Base-by-base conservation (phyloP, 1,140 invertebrate genomes). In the Drosophila seguyi region DNA sequence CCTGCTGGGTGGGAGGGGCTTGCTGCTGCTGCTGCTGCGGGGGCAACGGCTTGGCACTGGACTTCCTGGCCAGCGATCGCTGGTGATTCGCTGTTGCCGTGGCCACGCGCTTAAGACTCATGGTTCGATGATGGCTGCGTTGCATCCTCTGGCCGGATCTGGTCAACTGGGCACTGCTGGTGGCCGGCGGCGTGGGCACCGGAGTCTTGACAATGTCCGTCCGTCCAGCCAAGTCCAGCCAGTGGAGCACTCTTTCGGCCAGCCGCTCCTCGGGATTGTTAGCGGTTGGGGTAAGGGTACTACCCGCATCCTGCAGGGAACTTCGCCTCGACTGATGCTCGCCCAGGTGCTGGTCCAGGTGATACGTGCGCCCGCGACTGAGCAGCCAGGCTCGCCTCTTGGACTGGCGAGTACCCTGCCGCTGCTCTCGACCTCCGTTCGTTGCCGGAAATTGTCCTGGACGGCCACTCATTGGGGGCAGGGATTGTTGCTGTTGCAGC, bases 171-270 rank as follows among this genome's bases (percentile, higher is more conserved):
- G 85, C 68, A 38, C 72, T 78, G 48, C 48, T 75, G 10, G 42
- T 68, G 0, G 34, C 27, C 2, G 74, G 38, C 22, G 47, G 75
- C 6, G 20, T 48, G 10, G 60, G 3, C 3, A 58, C 44, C 8
- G 66, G 42, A 1, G 39, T 48, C 59, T 85, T 85, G 0, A 88
- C 63, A 7, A 87, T 91, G 18, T 85, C 80, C 25, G 74, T 69
- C 3, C 91, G 77, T 0, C 91, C 91, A 0, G 91, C 91, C 62
- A 92, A 56, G 48, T 92, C 91, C 39, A 92, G 44, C 91, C 91
- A 92, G 42, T 92, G 87, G 4, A 92, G 85, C 4, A 92, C 91
- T 48, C 91, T 88, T 34, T 92, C 91, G 0, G 91, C 91, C 31
- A 92, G 57, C 31, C 84, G 84, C 42, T 92, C 91, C 45, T 92